Conservation (phyloP, 2,888 invertebrate genomes). For the Catocala sponsa region DNA sequence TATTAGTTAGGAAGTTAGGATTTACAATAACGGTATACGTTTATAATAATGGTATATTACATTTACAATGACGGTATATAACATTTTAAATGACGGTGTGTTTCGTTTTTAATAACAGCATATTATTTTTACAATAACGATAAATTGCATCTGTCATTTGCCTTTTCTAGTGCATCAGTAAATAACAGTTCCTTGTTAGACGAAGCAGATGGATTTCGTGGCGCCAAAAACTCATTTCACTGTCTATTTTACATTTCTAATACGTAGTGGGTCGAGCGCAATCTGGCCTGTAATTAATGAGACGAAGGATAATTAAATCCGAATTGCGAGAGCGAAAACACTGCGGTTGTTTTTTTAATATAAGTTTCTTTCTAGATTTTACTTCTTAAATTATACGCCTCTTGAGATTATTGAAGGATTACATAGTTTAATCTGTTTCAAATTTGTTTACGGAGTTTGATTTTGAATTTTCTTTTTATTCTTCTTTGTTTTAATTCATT, state of each 20-base stretch:
- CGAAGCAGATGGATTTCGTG: conserved; percentile 61
- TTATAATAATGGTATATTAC: too few species aligned
- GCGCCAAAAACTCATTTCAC: conserved; percentile 74
- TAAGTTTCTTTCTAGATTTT: conserved; percentile 40
- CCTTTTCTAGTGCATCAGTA: conserved; percentile 6
- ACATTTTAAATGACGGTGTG: too few species aligned
- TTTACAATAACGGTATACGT: too few species aligned
- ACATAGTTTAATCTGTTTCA: conserved; percentile 13
- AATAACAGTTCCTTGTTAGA: conserved; percentile 1
- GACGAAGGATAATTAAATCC: conserved; percentile 69
- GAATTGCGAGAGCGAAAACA: conserved; percentile 61
- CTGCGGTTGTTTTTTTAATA: conserved; percentile 38
- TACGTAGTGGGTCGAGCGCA: conserved; percentile 62
- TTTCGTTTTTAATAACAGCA: too few species aligned
- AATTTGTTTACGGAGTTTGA: conserved; percentile 14
- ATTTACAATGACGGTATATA: too few species aligned
- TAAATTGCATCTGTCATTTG: neutral
- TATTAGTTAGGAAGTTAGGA: too few species aligned
- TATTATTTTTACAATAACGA: too few species aligned
- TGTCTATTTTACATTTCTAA: conserved; percentile 80
- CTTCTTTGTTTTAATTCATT: neutral
- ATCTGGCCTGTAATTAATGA: conserved; percentile 75
- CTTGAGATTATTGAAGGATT: conserved; percentile 21
- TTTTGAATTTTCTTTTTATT: conserved; percentile 3
- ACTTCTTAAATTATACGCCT: conserved; percentile 17